Evolutionary conservation across 53 echinoderm and acorn worm species (phyloP), one percentile per base, ranked within the genome.

Genomic region (Stichopus horrens): DNA sequence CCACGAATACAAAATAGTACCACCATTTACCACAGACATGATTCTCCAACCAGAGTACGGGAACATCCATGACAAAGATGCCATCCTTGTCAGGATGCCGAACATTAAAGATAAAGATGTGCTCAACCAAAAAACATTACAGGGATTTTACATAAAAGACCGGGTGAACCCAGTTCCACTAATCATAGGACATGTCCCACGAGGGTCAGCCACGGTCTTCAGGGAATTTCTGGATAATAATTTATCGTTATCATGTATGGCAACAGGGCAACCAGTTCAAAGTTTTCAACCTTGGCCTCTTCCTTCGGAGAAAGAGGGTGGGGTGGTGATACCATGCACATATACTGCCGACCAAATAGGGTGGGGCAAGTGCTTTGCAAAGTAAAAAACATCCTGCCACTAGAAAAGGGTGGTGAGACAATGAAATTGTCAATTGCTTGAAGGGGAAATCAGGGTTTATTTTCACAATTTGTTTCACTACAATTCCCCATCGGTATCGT

Each of bases 141-240:
- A 84, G 66, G 85, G 85, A 1, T 5, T 37, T 37, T 37, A 37
- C 37, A 37, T 37, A 37, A 37, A 37, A 37, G 37, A 37, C 37
- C 37, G 0, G 22, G 18, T 21, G 21, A 4, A 14, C 22, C 66
- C 66, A 60, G 22, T 59, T 4, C 85, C 85, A 23, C 23, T 84
- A 10, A 65, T 84, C 60, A 84, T 18, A 20, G 85, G 85, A 84
- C 85, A 84, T 84, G 85, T 84, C 60, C 85, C 66, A 65, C 19
- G 21, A 84, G 66, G 60, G 5, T 23, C 21, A 84, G 85, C 67
- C 5, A 58, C 23, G 1, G 11, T 65, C 21, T 84, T 84, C 57
- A 7, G 60, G 21, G 2, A 55, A 18, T 21, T 83, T 58, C 19
- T 83, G 18, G 83, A 83, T 56, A 19, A 83, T 7, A 57, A 37